Evolutionary conservation across 2,797 vertebrate genomes (phyloP).

Genomic region (Notolabrus celidotus): DNA sequence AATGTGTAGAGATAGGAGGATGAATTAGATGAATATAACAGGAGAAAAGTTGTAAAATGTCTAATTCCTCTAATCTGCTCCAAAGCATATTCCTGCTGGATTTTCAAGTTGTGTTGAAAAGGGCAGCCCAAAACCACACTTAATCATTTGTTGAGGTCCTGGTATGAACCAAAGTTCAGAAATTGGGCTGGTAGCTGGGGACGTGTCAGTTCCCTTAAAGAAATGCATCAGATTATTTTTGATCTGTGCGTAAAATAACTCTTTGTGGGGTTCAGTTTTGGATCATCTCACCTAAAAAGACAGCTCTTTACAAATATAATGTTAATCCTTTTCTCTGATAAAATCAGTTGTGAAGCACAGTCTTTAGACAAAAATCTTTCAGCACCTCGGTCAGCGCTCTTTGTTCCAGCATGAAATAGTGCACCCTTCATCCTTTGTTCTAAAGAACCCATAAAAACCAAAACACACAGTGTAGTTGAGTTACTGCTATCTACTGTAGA

Average conservation of each 20-base stretch:
- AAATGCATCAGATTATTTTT: too few species aligned
- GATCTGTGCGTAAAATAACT: too few species aligned
- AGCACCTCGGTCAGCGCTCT: conserved; percentile 67
- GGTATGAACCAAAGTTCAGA: too few species aligned
- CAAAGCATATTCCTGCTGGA: neutral
- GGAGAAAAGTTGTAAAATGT: too few species aligned
- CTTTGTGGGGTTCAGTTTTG: neutral
- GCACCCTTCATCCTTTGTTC: neutral
- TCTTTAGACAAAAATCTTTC: conserved; percentile 29
- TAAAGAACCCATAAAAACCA: too few species aligned
- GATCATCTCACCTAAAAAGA: too few species aligned
- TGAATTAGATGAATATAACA: neutral
- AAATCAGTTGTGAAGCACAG: neutral
- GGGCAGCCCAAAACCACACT: neutral
- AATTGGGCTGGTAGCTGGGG: too few species aligned
- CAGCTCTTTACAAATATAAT: neutral
- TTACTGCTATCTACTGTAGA: neutral
- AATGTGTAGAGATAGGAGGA: neutral
- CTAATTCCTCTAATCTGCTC: too few species aligned
- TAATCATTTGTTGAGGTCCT: too few species aligned
- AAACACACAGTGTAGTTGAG: neutral
- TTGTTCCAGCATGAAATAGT: conserved; percentile 1
- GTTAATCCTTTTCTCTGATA: neutral
- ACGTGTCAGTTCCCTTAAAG: too few species aligned
- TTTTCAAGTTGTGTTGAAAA: neutral